These are phyloP conservation scores for Cavia porcellus DNA, from an alignment of 2,113 vertebrate genomes.

Conservation along the genomic window DNA sequence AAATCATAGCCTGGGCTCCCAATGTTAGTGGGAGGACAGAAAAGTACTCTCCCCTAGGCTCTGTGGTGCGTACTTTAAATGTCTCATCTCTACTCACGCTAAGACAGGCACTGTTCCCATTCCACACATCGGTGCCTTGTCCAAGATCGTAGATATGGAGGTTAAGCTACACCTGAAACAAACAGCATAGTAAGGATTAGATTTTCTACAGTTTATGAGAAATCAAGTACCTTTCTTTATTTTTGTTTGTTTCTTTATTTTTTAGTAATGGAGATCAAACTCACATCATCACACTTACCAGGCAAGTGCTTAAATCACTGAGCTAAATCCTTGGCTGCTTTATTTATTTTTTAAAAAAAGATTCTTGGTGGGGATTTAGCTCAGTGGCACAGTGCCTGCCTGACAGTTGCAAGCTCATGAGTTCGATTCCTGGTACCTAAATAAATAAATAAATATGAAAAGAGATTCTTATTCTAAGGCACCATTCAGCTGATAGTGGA, in stretches of 20 bases:
- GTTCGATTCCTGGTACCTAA: too few relatives aligned
- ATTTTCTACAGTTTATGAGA: neutral
- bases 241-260: neutral
- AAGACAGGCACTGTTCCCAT: neutral
- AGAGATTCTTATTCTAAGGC: neutral
- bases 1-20: neutral
- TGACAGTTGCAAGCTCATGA: too few relatives aligned
- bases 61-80: neutral
- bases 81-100: neutral
- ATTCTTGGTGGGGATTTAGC: neutral
- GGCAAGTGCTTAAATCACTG: too few relatives aligned
- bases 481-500: neutral
- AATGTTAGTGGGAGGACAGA: neutral
- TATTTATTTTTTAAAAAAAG: neutral
- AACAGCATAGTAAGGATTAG: neutral
- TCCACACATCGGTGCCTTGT: neutral
- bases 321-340: neutral
- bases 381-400: too few relatives aligned
- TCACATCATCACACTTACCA: too few relatives aligned
- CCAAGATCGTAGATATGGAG: neutral
- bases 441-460: neutral
- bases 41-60: neutral
- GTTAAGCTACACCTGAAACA: neutral
- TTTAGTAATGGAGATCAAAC: too few relatives aligned
- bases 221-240: neutral